A percentile compares a stretch with the other conserved stretches of the same genome.
phyloP scores from a whole-genome alignment of 1,140 invertebrate species.

The Dendrolimus punctatus region DNA sequence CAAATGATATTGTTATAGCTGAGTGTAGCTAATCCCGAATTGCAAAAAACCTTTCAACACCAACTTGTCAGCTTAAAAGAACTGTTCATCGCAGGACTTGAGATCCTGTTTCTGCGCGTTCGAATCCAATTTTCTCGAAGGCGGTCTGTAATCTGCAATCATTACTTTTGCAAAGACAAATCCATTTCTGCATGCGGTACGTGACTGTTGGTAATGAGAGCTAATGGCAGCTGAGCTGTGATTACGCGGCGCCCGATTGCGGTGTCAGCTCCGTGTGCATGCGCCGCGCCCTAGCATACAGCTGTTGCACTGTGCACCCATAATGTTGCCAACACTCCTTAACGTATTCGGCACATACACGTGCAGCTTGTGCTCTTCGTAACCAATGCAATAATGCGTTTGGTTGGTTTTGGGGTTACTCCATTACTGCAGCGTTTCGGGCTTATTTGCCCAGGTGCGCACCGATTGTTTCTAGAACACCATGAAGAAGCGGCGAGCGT shows the following conservation, averaged over 20 bases:
- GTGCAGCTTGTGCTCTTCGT: too few species aligned
- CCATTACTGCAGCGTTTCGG: too few species aligned
- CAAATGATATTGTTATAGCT: too few species aligned
- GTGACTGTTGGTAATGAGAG: constrained; percentile 62
- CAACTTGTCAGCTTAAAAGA: constrained; percentile 15
- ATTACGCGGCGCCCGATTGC: constrained; percentile 35
- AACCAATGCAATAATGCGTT: too few species aligned
- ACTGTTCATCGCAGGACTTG: constrained; percentile 21
- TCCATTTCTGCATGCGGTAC: constrained; percentile 60
- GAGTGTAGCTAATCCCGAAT: background rate
- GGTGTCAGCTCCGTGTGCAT: constrained; percentile 16
- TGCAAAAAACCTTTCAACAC: constrained; percentile 12
- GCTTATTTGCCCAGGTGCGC: too few species aligned
- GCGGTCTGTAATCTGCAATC: constrained; percentile 63
- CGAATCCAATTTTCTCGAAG: constrained; percentile 63
- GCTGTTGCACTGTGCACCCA: too few species aligned
- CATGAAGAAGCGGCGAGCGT: too few species aligned
- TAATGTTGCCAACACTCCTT: too few species aligned
- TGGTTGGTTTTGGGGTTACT: too few species aligned
- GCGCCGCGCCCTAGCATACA: too few species aligned
- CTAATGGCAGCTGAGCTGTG: constrained; percentile 51
- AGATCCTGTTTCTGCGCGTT: constrained; percentile 50
- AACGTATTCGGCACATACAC: too few species aligned
- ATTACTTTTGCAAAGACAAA: constrained; percentile 69
- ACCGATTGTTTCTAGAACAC: too few species aligned